Conservation (phyloP, 2,113 vertebrate genomes). For the Noturus placidus region DNA sequence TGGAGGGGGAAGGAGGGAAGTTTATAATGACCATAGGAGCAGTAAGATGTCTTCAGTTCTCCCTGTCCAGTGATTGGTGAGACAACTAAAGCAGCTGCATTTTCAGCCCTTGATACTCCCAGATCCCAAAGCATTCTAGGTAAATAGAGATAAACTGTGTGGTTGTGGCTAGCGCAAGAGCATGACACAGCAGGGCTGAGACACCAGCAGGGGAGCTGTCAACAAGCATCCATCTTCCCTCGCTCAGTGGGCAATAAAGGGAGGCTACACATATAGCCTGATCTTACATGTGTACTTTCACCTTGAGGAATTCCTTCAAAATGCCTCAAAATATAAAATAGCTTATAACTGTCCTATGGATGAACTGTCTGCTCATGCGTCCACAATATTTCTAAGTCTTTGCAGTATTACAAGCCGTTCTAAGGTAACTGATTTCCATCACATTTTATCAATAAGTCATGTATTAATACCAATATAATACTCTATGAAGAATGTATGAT, state of each 20-base stretch:
- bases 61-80: conserved; percentile 42
- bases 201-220: conserved; percentile 61
- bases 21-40: conserved; percentile 11
- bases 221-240: conserved; percentile 62
- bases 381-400: background rate
- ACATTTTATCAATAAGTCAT: background rate
- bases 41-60: conserved; percentile 26
- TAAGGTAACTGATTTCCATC: background rate
- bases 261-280: background rate
- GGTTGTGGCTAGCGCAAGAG: conserved; percentile 53
- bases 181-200: conserved; percentile 66
- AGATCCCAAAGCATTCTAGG: conserved; percentile 54
- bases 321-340: background rate
- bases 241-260: conserved; percentile 50
- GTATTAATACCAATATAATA: background rate
- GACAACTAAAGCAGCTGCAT: conserved; percentile 45
- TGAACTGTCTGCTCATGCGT: background rate
- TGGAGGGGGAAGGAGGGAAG: background rate
- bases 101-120: conserved; percentile 56
- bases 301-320: background rate
- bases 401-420: background rate
- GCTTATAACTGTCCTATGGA: background rate
- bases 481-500: background rate
- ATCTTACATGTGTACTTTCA: background rate
- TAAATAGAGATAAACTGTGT: conserved; percentile 66